phyloP scores from a whole-genome alignment of 2,888 invertebrate genomes.

The Agrochola circellaris region DNA sequence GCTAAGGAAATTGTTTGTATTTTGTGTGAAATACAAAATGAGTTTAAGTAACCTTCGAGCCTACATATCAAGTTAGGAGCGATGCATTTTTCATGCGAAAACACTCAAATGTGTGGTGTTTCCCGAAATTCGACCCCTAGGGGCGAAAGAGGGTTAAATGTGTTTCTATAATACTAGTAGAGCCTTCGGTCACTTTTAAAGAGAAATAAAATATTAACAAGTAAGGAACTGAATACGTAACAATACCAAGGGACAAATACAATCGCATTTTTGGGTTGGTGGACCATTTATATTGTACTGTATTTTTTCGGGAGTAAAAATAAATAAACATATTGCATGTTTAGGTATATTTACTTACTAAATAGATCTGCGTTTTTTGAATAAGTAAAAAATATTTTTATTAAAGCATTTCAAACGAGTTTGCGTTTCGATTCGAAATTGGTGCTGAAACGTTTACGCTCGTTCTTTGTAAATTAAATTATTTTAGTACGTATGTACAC shows the following conservation, averaged over 20 bases:
- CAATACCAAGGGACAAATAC: constrained; percentile 21
- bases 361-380: neutral
- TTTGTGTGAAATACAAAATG: constrained; percentile 4
- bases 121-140: constrained; percentile 35
- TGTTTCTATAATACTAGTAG: constrained; percentile 41
- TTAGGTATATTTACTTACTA: neutral
- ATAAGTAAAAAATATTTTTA: neutral
- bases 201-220: constrained; percentile 53
- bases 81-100: constrained; percentile 63
- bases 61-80: constrained; percentile 34
- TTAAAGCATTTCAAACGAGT: neutral
- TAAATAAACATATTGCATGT: neutral
- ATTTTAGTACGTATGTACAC: neutral
- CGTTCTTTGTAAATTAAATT: constrained; percentile 1
- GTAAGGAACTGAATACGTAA: constrained; percentile 42
- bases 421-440: neutral
- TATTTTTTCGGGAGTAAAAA: neutral
- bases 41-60: neutral
- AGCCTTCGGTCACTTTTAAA: constrained; percentile 40
- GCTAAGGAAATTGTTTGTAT: neutral
- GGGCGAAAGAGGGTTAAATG: constrained; percentile 49
- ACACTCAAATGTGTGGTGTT: constrained; percentile 40
- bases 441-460: neutral
- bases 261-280: neutral
- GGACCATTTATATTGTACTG: neutral